Evolutionary conservation across 2,888 invertebrate genomes (phyloP).

Genomic region (Sarcophaga carnaria): DNA sequence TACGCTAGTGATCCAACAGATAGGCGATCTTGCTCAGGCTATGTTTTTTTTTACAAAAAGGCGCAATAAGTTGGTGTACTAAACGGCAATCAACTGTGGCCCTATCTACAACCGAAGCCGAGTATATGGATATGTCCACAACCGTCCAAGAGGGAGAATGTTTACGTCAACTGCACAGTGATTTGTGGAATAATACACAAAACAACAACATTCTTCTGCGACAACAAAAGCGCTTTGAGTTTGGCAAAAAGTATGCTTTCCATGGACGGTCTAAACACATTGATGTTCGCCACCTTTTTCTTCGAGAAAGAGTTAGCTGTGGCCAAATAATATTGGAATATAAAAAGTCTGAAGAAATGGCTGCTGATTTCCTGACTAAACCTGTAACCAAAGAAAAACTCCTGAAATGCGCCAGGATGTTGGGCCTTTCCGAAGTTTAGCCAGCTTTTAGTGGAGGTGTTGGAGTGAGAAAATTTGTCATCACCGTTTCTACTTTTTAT

Average conservation of each 20-base stretch:
- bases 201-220: constrained; percentile 37
- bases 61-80: constrained; percentile 66
- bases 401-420: too few species aligned
- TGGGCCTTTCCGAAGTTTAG: too few species aligned
- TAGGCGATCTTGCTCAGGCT: constrained; percentile 55
- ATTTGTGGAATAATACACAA: too few species aligned
- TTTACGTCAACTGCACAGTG: too few species aligned
- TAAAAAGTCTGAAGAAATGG: too few species aligned
- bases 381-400: too few species aligned
- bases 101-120: constrained; percentile 61
- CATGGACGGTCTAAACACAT: constrained; percentile 36
- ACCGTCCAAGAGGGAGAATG: constrained; percentile 59
- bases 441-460: too few species aligned
- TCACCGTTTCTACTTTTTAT: too few species aligned
- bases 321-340: too few species aligned
- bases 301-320: too few species aligned
- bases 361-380: too few species aligned
- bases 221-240: constrained; percentile 55
- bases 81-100: constrained; percentile 61
- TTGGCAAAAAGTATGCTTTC: constrained; percentile 36
- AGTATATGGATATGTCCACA: constrained; percentile 58
- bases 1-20: constrained; percentile 63
- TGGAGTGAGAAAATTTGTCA: too few species aligned
- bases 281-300: constrained; percentile 35
- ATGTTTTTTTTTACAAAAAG: constrained; percentile 3